These are phyloP conservation scores for Onthophagus taurus DNA, from an alignment of 1,140 invertebrate species.

Conservation along the genomic window DNA sequence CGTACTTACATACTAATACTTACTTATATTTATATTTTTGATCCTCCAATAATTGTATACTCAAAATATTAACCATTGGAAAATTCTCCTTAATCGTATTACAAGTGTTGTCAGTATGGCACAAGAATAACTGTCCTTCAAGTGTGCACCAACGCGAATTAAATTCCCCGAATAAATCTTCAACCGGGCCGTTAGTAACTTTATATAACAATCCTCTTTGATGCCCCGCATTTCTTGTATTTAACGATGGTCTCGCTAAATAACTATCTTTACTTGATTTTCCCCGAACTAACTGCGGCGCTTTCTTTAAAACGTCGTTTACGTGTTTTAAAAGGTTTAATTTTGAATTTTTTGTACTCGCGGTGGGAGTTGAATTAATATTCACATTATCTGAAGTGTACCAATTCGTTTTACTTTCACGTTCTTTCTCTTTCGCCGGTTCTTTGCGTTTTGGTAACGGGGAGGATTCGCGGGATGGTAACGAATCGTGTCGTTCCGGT, in stretches of 20 bases:
- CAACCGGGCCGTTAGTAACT: slow-evolving; percentile 33
- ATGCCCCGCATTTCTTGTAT: slow-evolving; percentile 22
- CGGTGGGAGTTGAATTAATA: neutral
- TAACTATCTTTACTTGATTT: slow-evolving; percentile 20
- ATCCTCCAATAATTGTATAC: slow-evolving; percentile 52
- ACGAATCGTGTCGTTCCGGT: slow-evolving; percentile 39
- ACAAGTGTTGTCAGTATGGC: slow-evolving; percentile 32
- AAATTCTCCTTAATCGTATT: slow-evolving; percentile 46
- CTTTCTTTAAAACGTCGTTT: slow-evolving; percentile 28
- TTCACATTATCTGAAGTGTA: neutral
- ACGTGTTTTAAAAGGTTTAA: slow-evolving; percentile 30
- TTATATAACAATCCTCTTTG: slow-evolving; percentile 37
- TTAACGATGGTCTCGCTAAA: slow-evolving; percentile 24
- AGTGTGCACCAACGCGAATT: slow-evolving; percentile 35
- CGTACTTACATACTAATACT: slow-evolving; percentile 12
- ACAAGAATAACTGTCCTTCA: slow-evolving; percentile 31
- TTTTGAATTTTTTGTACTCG: slow-evolving; percentile 15
- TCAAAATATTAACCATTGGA: slow-evolving; percentile 46
- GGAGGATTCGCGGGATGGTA: slow-evolving; percentile 24
- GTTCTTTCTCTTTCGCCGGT: too few relatives aligned
- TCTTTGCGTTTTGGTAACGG: slow-evolving; percentile 6
- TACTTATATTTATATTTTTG: slow-evolving; percentile 46
- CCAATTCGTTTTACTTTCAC: slow-evolving; percentile 27
- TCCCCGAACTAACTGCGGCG: slow-evolving; percentile 28
- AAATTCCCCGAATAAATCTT: slow-evolving; percentile 37